A percentile compares a stretch with the other conserved stretches of the same genome.
Evolutionary conservation across 2,888 invertebrate genomes (phyloP).

Genomic region (Bombyx huttoni): DNA sequence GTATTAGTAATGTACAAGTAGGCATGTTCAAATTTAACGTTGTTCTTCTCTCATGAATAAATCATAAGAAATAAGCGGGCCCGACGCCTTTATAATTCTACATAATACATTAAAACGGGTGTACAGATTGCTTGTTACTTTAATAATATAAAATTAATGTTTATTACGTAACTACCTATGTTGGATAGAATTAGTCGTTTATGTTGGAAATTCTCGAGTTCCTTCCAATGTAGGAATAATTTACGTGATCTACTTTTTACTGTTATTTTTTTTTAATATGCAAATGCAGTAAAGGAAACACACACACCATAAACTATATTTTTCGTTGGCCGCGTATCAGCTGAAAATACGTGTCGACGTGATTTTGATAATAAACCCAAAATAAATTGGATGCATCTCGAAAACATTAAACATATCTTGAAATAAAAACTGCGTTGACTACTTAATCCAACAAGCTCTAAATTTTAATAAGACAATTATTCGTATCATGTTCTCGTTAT

Average conservation of each 20-base stretch:
- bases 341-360: no score
- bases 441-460: not conserved
- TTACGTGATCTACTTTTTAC: no score
- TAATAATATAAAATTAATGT: constrained; percentile 64
- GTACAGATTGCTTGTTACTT: constrained; percentile 67
- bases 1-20: constrained; percentile 30
- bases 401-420: no score
- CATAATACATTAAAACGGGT: constrained; percentile 69
- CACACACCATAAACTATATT: no score
- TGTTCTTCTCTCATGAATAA: constrained; percentile 65
- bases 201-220: no score
- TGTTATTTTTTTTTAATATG: no score
- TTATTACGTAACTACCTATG: constrained; percentile 29
- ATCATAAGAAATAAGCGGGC: constrained; percentile 66
- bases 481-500: not conserved
- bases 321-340: no score
- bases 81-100: constrained; percentile 67
- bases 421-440: not conserved
- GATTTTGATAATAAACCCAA: no score
- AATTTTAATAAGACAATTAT: not conserved
- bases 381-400: no score
- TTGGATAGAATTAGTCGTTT: no score
- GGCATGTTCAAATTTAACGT: constrained; percentile 65
- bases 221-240: no score
- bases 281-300: no score